phyloP scores from a whole-genome alignment of 1,140 invertebrate genomes.

The Papilio polytes region DNA sequence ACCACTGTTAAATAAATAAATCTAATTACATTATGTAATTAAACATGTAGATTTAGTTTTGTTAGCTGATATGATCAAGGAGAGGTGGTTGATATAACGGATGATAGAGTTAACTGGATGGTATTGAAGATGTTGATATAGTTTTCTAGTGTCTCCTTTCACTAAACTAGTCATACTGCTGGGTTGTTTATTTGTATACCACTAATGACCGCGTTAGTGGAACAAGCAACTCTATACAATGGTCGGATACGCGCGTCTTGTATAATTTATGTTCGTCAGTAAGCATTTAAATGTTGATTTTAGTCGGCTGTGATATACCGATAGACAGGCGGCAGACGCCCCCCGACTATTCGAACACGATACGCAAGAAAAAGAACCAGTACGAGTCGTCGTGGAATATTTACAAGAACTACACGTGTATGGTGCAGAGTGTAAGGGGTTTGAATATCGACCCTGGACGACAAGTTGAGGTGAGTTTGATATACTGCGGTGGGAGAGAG shows the following conservation, averaged over 20 bases:
- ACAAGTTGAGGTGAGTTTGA: constrained; percentile 86
- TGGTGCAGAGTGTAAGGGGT: constrained; percentile 88
- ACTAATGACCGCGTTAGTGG: too few relatives aligned
- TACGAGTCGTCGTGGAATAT: constrained; percentile 90
- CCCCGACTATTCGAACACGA: constrained; percentile 77
- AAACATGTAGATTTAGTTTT: not conserved
- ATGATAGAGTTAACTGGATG: too few relatives aligned
- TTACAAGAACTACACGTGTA: constrained; percentile 88
- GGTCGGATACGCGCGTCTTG: too few relatives aligned
- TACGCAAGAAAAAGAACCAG: constrained; percentile 80
- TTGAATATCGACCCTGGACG: constrained; percentile 91
- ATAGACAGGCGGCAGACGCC: constrained; percentile 62
- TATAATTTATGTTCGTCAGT: too few relatives aligned
- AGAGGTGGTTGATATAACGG: too few relatives aligned
- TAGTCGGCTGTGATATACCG: constrained; percentile 64
- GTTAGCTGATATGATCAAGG: too few relatives aligned
- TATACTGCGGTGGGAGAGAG: not conserved
- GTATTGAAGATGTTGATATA: too few relatives aligned
- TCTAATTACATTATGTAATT: constrained; percentile 31
- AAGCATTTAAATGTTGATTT: constrained; percentile 33
- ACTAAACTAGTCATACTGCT: too few relatives aligned
- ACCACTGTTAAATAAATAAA: too few relatives aligned
- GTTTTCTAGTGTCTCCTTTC: too few relatives aligned
- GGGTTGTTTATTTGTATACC: too few relatives aligned
- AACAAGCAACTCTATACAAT: too few relatives aligned